Base-by-base conservation (phyloP, 2,113 vertebrate genomes). In the Glareola pratincola region DNA sequence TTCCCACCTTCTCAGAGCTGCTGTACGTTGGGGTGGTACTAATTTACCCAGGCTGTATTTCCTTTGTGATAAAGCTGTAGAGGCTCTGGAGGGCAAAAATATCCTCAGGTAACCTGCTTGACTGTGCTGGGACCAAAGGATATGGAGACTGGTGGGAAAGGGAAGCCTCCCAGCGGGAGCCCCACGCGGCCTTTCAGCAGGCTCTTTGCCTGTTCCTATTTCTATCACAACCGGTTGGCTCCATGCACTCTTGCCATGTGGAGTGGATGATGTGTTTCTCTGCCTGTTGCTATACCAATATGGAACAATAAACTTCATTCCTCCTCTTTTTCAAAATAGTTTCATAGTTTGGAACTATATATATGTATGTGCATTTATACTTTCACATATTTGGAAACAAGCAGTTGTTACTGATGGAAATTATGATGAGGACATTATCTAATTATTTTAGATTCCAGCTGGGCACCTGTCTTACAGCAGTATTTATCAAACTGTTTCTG, bases 1-100 rank as follows among this genome's bases (percentile, higher is more conserved):
- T 80, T 76, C 37, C 56, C 50, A 86, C 54, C 63, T 80, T 77
- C 59, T 92, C 41, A 90, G 53, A 68, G 67, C 41, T 92, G 43
- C 45, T 47, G 9, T 60, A 36, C 1, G 2, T 43, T 0, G 0
- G 15, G 29, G 45, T n/a, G 62, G 79, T 72, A 39, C 12, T 68
- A 68, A 45, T 84, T 93, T 54, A 74, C n/a, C 15, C 37, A 69
- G 43, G 27, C n/a, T 62, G 5, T 56, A 62, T 66, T 71, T 86
- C 37, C 6, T 7, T 56, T 51, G 20, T 81, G 10, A 23, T 54
- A 66, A 85, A 90, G 29, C 48, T 88, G 39, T 26, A 66, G 36
- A 34, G 16, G 41, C 17, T 83, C 76, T 80, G 43, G 64, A 89
- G 47, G 45, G 41, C 12, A 13, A 57, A 56, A 81, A 81, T 34